Evolutionary conservation across 1,140 invertebrate species (phyloP), one percentile per base, ranked within the genome.

Genomic region (Diabrotica virgifera): DNA sequence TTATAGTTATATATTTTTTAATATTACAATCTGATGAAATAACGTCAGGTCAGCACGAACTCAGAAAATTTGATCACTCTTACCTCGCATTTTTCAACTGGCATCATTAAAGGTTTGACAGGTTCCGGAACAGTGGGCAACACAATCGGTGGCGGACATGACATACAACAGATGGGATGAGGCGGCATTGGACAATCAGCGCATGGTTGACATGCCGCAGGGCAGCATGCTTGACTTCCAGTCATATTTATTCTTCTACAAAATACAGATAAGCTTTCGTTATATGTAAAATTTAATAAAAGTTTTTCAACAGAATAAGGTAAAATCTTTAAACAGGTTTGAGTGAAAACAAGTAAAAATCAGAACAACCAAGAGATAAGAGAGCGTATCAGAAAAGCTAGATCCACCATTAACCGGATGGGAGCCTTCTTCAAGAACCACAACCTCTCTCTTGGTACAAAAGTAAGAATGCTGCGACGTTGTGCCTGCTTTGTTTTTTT

Each of bases 21-120:
- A 24, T 24, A 24, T 2, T 24, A 24, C 24, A 24, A 24, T 24
- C 24, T 24, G 24, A 24, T 24, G 24, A 24, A 24, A 24, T 24
- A 24, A 24, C 24, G 24, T 24, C 24, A 24, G 24, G 24, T 24
- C 24, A 24, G 24, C 24, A 24, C 24, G 24, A 24, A 24, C 24
- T 24, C 24, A 24, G 24, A 24, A 24, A 24, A 24, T 24, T 24
- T 24, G 24, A 24, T 24, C 24, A 24, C 24, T 46, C n/a, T 46
- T 46, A 46, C 40, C 40, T 46, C 40, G 5, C 40, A 46, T 46
- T 46, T 46, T 46, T 46, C 40, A 8, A 46, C 40, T 7, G 65
- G 65, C 36, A 66, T 11, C 14, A 57, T 36, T 6, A 66, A 50
- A 1, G 65, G 65, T 57, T 63, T 66, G 9, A 66, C 65, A 14